Base-by-base conservation (phyloP, 2,888 invertebrate genomes). In the Ariolimax columbianus region DNA sequence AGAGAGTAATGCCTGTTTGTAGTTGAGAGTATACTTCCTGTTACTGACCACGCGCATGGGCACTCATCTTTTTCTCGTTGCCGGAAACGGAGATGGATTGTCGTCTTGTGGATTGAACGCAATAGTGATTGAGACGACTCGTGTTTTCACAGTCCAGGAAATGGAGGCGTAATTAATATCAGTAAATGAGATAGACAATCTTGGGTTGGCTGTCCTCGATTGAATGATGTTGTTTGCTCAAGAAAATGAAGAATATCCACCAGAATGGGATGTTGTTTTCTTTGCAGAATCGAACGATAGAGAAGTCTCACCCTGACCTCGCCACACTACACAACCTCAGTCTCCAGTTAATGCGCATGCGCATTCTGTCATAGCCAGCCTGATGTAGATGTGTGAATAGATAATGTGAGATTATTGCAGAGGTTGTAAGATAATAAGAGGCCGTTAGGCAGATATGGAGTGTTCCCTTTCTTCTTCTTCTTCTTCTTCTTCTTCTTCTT, bases 61-160 rank as follows among this genome's bases (percentile, higher is more conserved):
- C 77, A 55, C 73, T 77, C 63, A 36, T 51, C 38, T 38, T 33
- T 19, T 68, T 68, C 51, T 77, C 33, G 9, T 30, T 68, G 23
- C 83, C 83, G 83, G 83, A 83, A 83, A 36, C 83, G 83, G 77
- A 83, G 83, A 83, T 83, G 83, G 83, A 66, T 73, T 83, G 83
- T 68, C 68, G 83, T 83, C 83, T 83, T 33, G 83, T n/a, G 59
- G 17, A 47, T 40, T 66, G 30, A 47, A 33, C 59, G 75, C 43
- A 7, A 23, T 73, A 36, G 47, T 38, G 51, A 59, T 73, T 55
- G 68, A 33, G 9, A n/a, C 38, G 66, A 77, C 66, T 77, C 51
- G 47, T 66, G 83, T 83, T 77, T 51, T 77, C 83, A 23, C 68
- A 66, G 30, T 51, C 59, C n/a, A 23, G 83, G 83, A 83, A 83